Evolutionary conservation across 2,113 vertebrate genomes (phyloP), one percentile per base, ranked within the genome.

Genomic region (Chelonoidis abingdonii): DNA sequence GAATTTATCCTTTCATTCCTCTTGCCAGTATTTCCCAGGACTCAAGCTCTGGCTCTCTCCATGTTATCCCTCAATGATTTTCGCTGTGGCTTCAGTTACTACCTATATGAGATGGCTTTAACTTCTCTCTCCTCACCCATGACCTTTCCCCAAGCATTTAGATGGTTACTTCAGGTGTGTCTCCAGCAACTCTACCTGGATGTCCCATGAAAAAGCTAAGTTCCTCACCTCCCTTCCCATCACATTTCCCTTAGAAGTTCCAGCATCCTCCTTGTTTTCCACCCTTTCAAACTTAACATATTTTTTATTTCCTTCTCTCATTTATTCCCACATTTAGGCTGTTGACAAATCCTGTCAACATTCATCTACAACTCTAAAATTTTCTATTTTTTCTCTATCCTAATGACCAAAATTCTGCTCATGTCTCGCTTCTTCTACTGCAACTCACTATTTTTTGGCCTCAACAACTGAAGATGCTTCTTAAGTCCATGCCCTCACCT

Each of bases 191-290:
- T 86, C 44, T 75, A 57, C 41, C 44, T 88, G 4, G 29, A 29
- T 19, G 41, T 94, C n/a, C n/a, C 87, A 17, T 41, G 5, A 31
- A 90, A 89, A 88, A 90, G 82, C 21, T 44, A 82, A 90, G 65
- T 8, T 6, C 35, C 91, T 84, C 72, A 79, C 29, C 35, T 17
- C 72, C 9, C 25, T 75, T 81, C 11, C 54, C 89, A 41, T 50
- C 44, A 25, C 27, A 29, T 89, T 65, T 49, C 65, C 35, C 50
- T 78, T 38, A 24, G 85, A 1, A 0, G 25, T 50, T 83, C 22
- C 80, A 96, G 22, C n/a, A 85, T 21, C 65, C 21, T 65, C 21
- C 21, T n/a, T 44, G 38, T 41, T 47, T 14, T 21, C 52, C 5
- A 38, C 5, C 56, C 79, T 44, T 57, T 29, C 44, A 84, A 86